phyloP scores from a whole-genome alignment of 2,113 vertebrate species.

The Geothlypis trichas region DNA sequence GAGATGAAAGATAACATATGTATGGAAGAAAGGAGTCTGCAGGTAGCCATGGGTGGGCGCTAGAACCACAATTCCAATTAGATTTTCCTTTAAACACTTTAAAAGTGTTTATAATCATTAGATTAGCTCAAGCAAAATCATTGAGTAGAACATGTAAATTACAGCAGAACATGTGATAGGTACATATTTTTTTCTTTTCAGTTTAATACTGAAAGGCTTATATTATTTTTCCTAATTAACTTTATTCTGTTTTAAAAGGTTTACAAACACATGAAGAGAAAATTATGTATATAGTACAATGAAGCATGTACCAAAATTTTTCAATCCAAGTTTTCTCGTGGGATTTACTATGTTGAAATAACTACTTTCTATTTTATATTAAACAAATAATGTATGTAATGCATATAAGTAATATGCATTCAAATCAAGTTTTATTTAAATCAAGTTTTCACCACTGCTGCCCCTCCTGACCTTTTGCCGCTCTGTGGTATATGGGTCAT shows the following conservation, averaged over 20 bases:
- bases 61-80: not conserved
- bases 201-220: not conserved
- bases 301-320: not conserved
- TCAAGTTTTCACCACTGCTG: not conserved
- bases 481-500: constrained; percentile 80
- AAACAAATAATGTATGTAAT: not conserved
- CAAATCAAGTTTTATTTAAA: not conserved
- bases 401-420: not conserved
- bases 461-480: constrained; percentile 76
- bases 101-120: not conserved
- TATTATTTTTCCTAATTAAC: not conserved
- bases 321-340: not conserved
- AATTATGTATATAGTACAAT: not conserved
- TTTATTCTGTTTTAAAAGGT: not conserved
- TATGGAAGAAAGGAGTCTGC: not conserved
- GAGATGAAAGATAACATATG: not conserved
- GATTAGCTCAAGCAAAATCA: not conserved
- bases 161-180: not conserved
- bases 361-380: not conserved
- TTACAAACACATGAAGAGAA: not conserved
- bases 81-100: not conserved
- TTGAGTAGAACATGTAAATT: not conserved
- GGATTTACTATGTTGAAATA: not conserved
- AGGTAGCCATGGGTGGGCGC: not conserved
- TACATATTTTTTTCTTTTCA: not conserved